Conservation (phyloP, 2,113 vertebrate genomes). For the Menura novaehollandiae region DNA sequence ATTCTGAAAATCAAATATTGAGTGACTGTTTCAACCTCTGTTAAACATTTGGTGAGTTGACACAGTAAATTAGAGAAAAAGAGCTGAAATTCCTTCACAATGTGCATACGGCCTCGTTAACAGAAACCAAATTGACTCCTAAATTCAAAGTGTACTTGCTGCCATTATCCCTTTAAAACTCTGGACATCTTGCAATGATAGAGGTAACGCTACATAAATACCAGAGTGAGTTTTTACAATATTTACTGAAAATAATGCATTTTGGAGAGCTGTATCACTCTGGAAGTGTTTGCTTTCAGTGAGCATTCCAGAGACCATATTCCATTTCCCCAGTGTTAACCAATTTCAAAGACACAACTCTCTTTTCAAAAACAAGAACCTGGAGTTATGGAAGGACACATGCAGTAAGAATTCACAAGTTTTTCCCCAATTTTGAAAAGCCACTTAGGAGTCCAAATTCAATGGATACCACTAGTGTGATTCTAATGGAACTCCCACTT, state of each 20-base stretch:
- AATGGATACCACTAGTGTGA: not conserved
- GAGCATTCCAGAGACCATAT: not conserved
- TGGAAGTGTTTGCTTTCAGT: not conserved
- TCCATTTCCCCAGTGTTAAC: not conserved
- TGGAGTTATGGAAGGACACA: not conserved
- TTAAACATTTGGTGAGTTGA: not conserved
- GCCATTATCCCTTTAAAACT: not conserved
- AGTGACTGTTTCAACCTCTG: not conserved
- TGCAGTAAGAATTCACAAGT: not conserved
- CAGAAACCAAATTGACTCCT: not conserved
- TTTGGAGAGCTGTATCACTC: not conserved
- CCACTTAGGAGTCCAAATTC: not conserved
- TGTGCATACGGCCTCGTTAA: not conserved
- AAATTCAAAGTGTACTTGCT: not conserved
- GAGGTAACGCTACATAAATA: not conserved
- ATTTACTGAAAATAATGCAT: not conserved
- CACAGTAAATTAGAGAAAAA: not conserved
- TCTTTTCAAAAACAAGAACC: not conserved
- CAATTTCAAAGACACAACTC: not conserved
- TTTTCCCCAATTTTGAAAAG: not conserved
- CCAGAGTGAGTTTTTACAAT: not conserved
- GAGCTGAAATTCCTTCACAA: not conserved
- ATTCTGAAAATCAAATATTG: not conserved
- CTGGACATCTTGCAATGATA: not conserved
- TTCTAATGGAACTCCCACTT: not conserved